Base-by-base conservation (phyloP, 2,888 invertebrate genomes). In the Ernsta delagoae region DNA sequence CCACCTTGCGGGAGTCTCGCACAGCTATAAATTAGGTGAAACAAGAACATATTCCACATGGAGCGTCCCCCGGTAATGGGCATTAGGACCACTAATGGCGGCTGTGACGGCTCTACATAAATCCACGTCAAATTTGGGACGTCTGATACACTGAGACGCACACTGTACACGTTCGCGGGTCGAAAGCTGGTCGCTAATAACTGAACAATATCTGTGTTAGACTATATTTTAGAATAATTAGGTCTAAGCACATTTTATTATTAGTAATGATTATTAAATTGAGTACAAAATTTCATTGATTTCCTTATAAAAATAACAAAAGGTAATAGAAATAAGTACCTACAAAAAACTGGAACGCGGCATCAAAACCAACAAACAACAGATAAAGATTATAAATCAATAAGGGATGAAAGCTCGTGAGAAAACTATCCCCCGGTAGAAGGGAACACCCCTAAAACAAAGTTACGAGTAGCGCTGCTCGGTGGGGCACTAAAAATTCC, bases 401-500 rank as follows among this genome's bases (percentile, higher is more conserved):
- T 84, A 79, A 83, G 76, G 83, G 82, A 81, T 80, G 77, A 77
- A 78, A 82, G 79, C 82, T 83, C 90, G 91, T 92, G 92, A 90
- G 92, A 91, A 86, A 83, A 87, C 85, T 86, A 87, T 86, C 87
- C 89, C 88, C 81, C 79, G 75, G 34, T 59, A 53, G 73, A 65
- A 48, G 71, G 70, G 72, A 81, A 72, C 75, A 71, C 77, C 82
- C 92, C 89, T 88, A 89, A 88, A 92, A 91, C 91, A 91, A 92
- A 90, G 90, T 90, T 88, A 87, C 62, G 68, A 62, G 68, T 68
- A 61, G 82, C 88, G 87, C 83, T 84, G 85, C 86, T 82, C 89
- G 78, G 82, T 83, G 84, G 90, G 90, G 91, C 85, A 89, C 90
- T 92, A 92, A 93, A 93, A 93, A 92, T 92, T 92, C 91, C 91